Evolutionary conservation across 2,797 vertebrate genomes (phyloP).

Genomic region (Ctenopoma multispine): DNA sequence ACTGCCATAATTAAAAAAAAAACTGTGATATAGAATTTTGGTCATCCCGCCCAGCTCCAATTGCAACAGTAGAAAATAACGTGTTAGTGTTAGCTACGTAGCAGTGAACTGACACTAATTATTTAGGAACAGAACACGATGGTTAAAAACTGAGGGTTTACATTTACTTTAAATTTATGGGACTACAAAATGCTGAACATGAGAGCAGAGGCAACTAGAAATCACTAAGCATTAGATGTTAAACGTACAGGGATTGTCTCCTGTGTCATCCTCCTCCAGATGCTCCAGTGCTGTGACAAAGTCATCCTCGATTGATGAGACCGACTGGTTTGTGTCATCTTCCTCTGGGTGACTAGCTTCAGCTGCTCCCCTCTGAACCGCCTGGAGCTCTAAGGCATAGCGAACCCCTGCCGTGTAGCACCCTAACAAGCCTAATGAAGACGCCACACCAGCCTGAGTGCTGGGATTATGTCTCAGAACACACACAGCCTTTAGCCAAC

Average conservation of each 20-base stretch:
- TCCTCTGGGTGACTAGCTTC: slow-evolving; percentile 88
- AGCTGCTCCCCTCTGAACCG: slow-evolving; percentile 77
- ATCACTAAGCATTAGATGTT: slow-evolving; percentile 1
- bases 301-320: slow-evolving; percentile 98
- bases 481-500: slow-evolving; percentile 89
- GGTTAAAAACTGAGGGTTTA: background rate
- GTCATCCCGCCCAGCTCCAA: too few species aligned
- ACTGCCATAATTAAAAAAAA: too few species aligned
- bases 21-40: too few species aligned
- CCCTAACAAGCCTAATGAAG: slow-evolving; percentile 88
- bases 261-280: slow-evolving; percentile 92
- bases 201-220: background rate
- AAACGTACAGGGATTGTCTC: slow-evolving; percentile 73
- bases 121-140: background rate
- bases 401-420: slow-evolving; percentile 91
- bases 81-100: too few species aligned
- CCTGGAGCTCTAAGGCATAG: slow-evolving; percentile 88
- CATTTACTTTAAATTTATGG: background rate
- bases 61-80: too few species aligned
- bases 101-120: too few species aligned
- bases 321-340: slow-evolving; percentile 97
- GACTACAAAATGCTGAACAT: background rate
- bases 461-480: slow-evolving; percentile 89
- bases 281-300: slow-evolving; percentile 98
- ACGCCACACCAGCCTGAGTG: slow-evolving; percentile 82